Percentiles rank a stretch among this genome's conserved stretches.
phyloP scores from a whole-genome alignment of 2,797 vertebrate species.

The Mormyrus proboscirostris region DNA sequence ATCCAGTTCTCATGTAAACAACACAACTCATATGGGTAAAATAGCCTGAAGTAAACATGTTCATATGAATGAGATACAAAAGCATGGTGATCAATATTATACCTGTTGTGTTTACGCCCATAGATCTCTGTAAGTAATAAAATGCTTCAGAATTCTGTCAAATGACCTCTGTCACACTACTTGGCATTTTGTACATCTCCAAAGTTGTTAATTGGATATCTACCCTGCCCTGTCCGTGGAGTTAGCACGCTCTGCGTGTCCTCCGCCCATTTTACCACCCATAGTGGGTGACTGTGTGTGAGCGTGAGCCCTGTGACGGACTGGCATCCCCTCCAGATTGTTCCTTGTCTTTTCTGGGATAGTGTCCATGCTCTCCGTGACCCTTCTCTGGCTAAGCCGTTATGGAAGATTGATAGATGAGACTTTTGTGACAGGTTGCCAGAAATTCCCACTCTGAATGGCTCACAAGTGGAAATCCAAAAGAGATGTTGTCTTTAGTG shows the following conservation, averaged over 20 bases:
- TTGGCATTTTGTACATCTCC: not conserved
- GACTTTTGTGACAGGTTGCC: not conserved
- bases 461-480: constrained; percentile 10
- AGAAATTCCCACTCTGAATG: not conserved
- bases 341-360: not conserved
- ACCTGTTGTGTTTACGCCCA: not conserved
- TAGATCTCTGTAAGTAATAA: not conserved
- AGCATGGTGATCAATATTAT: not conserved
- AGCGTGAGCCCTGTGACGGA: not conserved
- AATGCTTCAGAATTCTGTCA: not conserved
- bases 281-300: not conserved
- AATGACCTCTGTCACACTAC: not conserved
- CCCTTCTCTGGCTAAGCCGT: not conserved
- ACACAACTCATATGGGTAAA: not conserved
- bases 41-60: not conserved
- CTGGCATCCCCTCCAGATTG: not conserved
- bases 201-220: not conserved
- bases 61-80: not conserved
- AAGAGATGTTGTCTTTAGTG: constrained; percentile 1
- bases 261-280: not conserved
- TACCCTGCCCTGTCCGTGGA: not conserved
- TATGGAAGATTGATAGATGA: not conserved
- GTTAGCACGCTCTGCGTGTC: not conserved
- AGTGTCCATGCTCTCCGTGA: not conserved
- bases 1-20: not conserved